Conservation (phyloP, 2,888 invertebrate species). For the Prosopocoilus inquinatus region DNA sequence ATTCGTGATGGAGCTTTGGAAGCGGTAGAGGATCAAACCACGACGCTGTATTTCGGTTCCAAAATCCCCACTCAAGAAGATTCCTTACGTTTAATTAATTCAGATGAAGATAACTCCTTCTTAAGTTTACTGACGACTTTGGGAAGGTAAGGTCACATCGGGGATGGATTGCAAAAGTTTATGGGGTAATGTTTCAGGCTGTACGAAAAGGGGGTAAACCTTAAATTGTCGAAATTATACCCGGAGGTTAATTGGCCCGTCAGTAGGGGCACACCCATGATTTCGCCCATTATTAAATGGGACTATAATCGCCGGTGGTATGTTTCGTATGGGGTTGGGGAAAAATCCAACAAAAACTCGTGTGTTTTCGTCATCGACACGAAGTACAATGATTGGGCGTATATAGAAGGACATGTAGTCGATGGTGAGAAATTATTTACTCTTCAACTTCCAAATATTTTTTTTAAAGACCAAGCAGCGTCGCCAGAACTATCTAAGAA, state of each 20-base stretch:
- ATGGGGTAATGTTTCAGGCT: conserved; percentile 41
- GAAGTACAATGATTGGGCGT: conserved; percentile 67
- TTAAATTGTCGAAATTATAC: conserved; percentile 73
- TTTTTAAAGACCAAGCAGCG: no score
- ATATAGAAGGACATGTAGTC: conserved; percentile 75
- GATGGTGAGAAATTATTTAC: conserved; percentile 54
- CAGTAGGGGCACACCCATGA: conserved; percentile 80
- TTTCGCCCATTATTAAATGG: conserved; percentile 81
- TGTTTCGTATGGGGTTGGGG: conserved; percentile 54
- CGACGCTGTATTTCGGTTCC: background rate
- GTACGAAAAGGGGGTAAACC: conserved; percentile 74
- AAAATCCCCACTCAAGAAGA: no score
- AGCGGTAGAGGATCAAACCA: background rate
- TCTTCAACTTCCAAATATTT: no score
- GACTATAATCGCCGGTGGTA: conserved; percentile 79
- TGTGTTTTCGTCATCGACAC: conserved; percentile 57
- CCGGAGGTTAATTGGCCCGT: conserved; percentile 78
- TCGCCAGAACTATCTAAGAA: no score
- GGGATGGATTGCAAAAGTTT: no score
- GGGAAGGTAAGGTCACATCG: background rate
- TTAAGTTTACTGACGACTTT: background rate
- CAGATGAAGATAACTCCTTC: no score
- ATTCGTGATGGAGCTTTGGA: background rate
- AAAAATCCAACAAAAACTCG: background rate
- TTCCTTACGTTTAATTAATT: no score